Percentiles rank a stretch among this genome's conserved stretches.
phyloP scores from a whole-genome alignment of 1,140 invertebrate genomes.

The Orchestia grillus region DNA sequence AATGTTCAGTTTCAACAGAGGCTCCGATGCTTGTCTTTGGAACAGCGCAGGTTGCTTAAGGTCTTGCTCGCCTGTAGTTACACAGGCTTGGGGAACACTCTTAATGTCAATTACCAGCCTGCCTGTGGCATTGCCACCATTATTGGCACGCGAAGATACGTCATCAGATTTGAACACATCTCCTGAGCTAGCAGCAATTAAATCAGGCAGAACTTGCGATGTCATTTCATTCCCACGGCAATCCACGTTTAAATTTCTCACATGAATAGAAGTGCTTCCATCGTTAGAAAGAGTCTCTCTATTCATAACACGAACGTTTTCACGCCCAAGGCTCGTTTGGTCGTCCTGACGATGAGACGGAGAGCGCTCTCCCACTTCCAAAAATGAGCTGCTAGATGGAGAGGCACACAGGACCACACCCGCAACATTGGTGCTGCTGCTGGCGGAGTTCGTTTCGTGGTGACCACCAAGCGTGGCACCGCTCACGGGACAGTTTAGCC shows the following conservation, averaged over 20 bases:
- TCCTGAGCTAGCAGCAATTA: not conserved
- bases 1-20: not conserved
- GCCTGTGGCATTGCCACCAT: not conserved
- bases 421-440: too few species aligned
- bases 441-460: too few species aligned
- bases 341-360: not conserved
- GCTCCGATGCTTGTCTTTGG: conserved; percentile 13
- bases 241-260: not conserved
- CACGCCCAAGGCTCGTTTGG: too few species aligned
- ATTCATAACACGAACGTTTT: not conserved
- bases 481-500: not conserved
- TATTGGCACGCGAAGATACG: not conserved
- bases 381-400: not conserved
- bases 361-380: not conserved
- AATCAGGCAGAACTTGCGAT: not conserved
- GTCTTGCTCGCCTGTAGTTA: not conserved
- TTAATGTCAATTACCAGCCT: not conserved
- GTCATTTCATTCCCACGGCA: not conserved
- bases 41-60: not conserved
- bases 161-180: not conserved
- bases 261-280: not conserved
- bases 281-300: not conserved
- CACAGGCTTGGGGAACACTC: not conserved
- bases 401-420: not conserved
- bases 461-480: not conserved